phyloP scores from a whole-genome alignment of 2,888 invertebrate species.

The Eudasyphora cyanicolor region DNA sequence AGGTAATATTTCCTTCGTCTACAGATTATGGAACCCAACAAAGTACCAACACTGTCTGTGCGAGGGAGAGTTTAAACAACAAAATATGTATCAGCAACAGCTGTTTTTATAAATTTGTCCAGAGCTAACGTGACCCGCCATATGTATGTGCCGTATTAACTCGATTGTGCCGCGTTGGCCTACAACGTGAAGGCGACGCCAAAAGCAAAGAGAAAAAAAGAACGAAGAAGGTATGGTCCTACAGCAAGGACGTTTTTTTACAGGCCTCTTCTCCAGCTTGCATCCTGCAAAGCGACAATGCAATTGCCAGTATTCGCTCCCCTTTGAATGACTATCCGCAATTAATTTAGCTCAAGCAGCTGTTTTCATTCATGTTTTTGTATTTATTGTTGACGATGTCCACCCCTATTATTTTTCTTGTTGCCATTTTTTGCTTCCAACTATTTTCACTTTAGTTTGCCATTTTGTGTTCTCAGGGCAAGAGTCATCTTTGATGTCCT shows the following conservation, averaged over 20 bases:
- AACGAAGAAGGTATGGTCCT: background rate
- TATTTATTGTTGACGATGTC: background rate
- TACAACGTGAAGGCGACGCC: background rate
- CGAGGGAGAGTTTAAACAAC: no score
- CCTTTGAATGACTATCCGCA: constrained; percentile 7
- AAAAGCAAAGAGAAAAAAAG: constrained; percentile 6
- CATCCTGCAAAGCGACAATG: constrained; percentile 45
- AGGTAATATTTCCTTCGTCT: no score
- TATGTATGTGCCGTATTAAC: constrained; percentile 50
- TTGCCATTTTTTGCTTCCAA: background rate
- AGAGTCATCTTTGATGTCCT: constrained; percentile 61
- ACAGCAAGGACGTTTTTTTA: background rate
- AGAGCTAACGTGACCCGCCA: constrained; percentile 18
- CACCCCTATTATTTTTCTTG: background rate
- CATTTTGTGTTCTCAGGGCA: constrained; percentile 37
- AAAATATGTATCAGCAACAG: no score
- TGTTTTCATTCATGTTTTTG: constrained; percentile 47
- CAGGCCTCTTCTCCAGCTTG: background rate
- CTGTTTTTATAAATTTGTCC: background rate
- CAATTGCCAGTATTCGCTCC: constrained; percentile 43
- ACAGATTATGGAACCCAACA: no score
- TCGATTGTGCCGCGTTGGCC: constrained; percentile 28
- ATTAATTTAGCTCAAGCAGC: constrained; percentile 61
- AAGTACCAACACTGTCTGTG: no score
- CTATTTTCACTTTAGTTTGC: background rate